Conservation (phyloP, 2,797 vertebrate genomes). For the Tragelaphus oryx region DNA sequence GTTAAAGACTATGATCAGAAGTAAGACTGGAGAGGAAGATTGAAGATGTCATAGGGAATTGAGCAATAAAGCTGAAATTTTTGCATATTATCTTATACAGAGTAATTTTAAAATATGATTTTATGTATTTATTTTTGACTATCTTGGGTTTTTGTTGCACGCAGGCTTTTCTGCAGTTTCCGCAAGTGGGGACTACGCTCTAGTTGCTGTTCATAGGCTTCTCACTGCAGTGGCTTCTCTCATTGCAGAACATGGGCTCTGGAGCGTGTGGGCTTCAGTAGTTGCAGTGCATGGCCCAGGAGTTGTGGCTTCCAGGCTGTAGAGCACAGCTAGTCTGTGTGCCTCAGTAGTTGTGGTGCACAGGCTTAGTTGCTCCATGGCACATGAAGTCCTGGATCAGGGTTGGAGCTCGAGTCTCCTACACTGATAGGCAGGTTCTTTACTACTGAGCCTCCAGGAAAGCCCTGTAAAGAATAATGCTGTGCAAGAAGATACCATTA, state of each 20-base stretch:
- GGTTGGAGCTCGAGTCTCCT: neutral
- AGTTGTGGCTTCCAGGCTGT: neutral
- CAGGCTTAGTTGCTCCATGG: neutral
- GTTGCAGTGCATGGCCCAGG: neutral
- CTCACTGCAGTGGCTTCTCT: neutral
- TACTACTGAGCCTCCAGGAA: neutral
- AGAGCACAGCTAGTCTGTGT: neutral
- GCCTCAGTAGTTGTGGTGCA: neutral
- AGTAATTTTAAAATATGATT: neutral
- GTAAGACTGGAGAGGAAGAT: neutral
- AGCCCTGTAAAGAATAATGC: neutral
- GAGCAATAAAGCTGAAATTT: neutral
- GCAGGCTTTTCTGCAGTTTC: neutral
- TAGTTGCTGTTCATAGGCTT: neutral
- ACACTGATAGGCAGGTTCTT: neutral
- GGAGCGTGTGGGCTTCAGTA: neutral
- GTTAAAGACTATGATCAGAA: neutral
- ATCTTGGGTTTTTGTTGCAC: neutral
- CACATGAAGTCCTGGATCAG: neutral
- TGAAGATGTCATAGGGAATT: neutral
- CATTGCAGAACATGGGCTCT: neutral
- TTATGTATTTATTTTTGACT: neutral
- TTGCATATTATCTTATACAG: neutral
- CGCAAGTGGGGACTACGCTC: neutral
- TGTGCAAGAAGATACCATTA: neutral